These are phyloP conservation scores for Pseudochirops corinnae DNA, from an alignment of 2,797 vertebrate species.

Conservation along the genomic window DNA sequence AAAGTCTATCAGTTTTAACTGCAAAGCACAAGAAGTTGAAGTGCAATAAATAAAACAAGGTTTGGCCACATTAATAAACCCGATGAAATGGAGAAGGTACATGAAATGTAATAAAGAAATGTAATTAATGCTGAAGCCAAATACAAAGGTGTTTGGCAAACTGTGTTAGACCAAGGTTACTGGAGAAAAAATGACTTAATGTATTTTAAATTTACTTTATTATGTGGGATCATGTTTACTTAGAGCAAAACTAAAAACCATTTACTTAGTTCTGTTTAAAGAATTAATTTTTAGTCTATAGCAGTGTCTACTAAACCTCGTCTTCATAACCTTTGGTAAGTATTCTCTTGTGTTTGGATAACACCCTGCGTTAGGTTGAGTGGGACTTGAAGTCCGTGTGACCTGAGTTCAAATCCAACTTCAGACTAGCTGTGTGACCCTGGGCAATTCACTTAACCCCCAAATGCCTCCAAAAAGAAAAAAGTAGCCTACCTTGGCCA, in stretches of 20 bases:
- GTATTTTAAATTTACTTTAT: background rate
- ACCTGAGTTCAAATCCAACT: background rate
- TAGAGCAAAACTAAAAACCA: slow-evolving; percentile 5
- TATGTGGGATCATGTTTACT: background rate
- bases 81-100: background rate
- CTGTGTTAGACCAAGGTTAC: background rate
- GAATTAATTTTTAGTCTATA: slow-evolving; percentile 60
- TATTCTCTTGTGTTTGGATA: slow-evolving; percentile 30
- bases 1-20: background rate
- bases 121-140: background rate
- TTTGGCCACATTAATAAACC: background rate
- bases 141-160: background rate
- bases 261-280: slow-evolving; percentile 41
- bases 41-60: background rate
- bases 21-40: background rate
- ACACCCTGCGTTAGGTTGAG: slow-evolving; percentile 16
- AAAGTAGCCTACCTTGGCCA: background rate
- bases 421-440: background rate
- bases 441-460: background rate
- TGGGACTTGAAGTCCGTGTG: background rate
- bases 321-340: slow-evolving; percentile 45
- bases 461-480: background rate
- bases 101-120: background rate
- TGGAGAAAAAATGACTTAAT: background rate
- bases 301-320: slow-evolving; percentile 34